Base-by-base conservation (phyloP, 2,113 vertebrate species). In the Sigmodon hispidus region DNA sequence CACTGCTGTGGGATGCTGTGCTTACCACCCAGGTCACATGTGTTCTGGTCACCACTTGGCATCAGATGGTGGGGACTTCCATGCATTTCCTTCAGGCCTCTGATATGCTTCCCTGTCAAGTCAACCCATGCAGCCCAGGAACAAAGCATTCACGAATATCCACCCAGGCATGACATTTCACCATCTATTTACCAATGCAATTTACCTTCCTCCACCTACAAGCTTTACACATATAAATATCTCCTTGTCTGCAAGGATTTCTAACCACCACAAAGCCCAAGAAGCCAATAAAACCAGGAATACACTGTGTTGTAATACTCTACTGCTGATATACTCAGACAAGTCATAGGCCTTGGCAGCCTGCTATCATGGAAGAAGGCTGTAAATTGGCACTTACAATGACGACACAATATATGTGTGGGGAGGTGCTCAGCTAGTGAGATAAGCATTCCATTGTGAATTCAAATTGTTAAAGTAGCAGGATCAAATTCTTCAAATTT, bases 41-140 rank as follows among this genome's bases (percentile, higher is more conserved):
- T 97, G 93, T 93, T 96, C 93, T 95, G 88, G 73, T 79, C 80
- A 88, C 85, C 67, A 55, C 88, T 98, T 97, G 97, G 96, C 97
- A 91, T 92, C 40, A 48, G 57, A 26, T 26, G 3, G 50, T 93
- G 97, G 96, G 97, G 97, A 97, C 93, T 97, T 97, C 97, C 96
- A 91, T 94, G 89, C 90, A 34, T 95, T 97, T 97, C 94, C 96
- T 95, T 65, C 34, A 52, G 80, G 70, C 70, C 72, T 89, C 63
- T 90, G 77, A 34, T 91, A 86, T 84, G 50, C 26, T 87, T 88
- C 93, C 83, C 90, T 61, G n/a, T 87, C 73, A 19, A 84, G 26
- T 94, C 65, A 76, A 31, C 45, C 65, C 34, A 45, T 8, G 17
- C 6, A 89, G 77, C 40, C 40, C 2, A 3, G 55, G 90, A 96